Base-by-base conservation (phyloP, 2,113 vertebrate genomes). In the Istiophorus platypterus region DNA sequence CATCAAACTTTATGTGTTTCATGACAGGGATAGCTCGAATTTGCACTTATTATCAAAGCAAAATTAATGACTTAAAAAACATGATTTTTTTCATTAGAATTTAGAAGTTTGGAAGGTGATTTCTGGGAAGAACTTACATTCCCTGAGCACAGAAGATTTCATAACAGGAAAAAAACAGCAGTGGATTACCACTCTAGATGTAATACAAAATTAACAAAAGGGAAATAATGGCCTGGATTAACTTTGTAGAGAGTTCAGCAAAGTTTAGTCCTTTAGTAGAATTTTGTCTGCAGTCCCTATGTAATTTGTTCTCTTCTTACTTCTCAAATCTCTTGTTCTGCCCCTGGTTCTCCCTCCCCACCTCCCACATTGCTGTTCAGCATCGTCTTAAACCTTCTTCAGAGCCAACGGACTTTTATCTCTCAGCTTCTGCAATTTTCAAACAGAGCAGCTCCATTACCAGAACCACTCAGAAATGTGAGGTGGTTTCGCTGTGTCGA, bases 381-480 rank as follows among this genome's bases (percentile, higher is more conserved):
- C 58, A 15, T 54, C 29, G 0, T 24, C 24, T 65, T 68, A 22
- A 81, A 81, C 13, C 22, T 71, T 65, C n/a, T n/a, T 11, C 0
- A 20, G 49, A 51, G 20, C 58, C 61, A n/a, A 13, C 8, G 24
- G 18, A 24, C 47, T 68, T 74, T 69, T 56, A 41, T 72, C 72
- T 41, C 59, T 57, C 0, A 1, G 34, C 29, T 67, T 24, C 4
- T 0, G 3, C 41, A 18, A 31, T 78, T 57, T 69, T 20, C 70
- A 37, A 20, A 26, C 76, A 17, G 14, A 24, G 45, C 24, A 13
- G 68, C 67, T 85, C 49, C 42, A 70, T 66, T 51, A 57, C 47
- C 72, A 45, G 63, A 76, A 13, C 6, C 52, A 51, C 77, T 88
- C 24, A 69, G 22, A 24, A 4, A 17, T 0, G 20, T 52, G 29